Conservation (phyloP, 2,888 invertebrate genomes). For the Euspilapteryx auroguttella region DNA sequence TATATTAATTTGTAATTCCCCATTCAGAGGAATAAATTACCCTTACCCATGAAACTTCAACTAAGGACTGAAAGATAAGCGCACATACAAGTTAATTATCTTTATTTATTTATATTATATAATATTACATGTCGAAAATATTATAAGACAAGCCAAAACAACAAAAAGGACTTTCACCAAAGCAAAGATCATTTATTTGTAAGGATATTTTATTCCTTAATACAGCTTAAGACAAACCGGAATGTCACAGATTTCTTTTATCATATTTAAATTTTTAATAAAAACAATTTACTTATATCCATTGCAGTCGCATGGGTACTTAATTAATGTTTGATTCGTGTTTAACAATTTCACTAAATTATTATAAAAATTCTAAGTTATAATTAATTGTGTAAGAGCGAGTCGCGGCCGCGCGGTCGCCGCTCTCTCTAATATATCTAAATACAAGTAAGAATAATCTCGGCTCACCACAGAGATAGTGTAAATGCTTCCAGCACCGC, state of each 20-base stretch:
- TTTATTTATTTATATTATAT: too few species aligned
- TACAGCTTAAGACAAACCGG: slow-evolving; percentile 62
- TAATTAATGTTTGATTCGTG: slow-evolving; percentile 38
- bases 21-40: too few species aligned
- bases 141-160: neutral
- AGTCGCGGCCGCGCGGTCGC: slow-evolving; percentile 43
- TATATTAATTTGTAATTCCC: too few species aligned
- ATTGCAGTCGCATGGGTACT: too few species aligned
- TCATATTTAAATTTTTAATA: slow-evolving; percentile 44
- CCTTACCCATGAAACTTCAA: too few species aligned
- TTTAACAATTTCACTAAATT: slow-evolving; percentile 54
- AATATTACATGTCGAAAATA: too few species aligned
- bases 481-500: slow-evolving; percentile 47
- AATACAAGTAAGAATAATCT: too few species aligned
- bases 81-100: too few species aligned
- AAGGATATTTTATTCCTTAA: slow-evolving; percentile 63
- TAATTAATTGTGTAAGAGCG: slow-evolving; percentile 57
- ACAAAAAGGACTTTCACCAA: slow-evolving; percentile 3
- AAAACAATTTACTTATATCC: too few species aligned
- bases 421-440: slow-evolving; percentile 49
- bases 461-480: slow-evolving; percentile 44
- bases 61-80: too few species aligned
- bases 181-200: slow-evolving; percentile 42
- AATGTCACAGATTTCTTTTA: slow-evolving; percentile 53
- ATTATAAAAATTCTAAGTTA: slow-evolving; percentile 61